Percentiles rank a stretch among this genome's conserved stretches.
These are phyloP conservation scores for Phoxinus phoxinus DNA, from an alignment of 2,113 vertebrate species.

Conservation along the genomic window DNA sequence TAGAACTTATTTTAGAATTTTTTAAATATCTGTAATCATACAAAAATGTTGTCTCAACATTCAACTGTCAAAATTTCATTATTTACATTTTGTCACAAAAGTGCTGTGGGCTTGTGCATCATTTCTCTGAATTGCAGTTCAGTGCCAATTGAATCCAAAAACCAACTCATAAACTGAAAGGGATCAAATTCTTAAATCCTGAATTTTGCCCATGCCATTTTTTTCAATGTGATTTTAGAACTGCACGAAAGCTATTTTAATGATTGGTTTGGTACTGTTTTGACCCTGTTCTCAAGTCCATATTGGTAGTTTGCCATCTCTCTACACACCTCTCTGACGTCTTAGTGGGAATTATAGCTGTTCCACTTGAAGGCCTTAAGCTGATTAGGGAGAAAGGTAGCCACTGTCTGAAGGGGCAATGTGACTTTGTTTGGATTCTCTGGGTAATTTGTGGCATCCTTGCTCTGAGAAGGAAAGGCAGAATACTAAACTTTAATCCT, in stretches of 20 bases:
- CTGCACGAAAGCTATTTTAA: too few species aligned
- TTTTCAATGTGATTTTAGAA: not conserved
- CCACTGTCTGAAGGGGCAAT: conserved; percentile 62
- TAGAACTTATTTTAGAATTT: not conserved
- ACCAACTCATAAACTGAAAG: not conserved
- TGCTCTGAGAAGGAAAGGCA: conserved; percentile 62
- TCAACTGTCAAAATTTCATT: not conserved
- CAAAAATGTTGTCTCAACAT: not conserved
- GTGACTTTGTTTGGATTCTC: conserved; percentile 64
- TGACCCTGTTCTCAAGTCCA: not conserved
- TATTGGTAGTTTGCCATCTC: conserved; percentile 16
- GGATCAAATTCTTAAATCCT: not conserved
- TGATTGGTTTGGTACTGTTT: not conserved
- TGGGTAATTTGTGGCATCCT: conserved; percentile 68
- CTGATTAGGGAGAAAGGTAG: conserved; percentile 67
- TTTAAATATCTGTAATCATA: not conserved
- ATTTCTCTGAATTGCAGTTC: not conserved
- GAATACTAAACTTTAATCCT: conserved; percentile 65
- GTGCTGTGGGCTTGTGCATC: not conserved
- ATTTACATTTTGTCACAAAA: not conserved
- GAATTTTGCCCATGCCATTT: not conserved
- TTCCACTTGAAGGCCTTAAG: conserved; percentile 66
- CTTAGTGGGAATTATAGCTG: conserved; percentile 46
- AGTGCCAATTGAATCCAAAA: not conserved
- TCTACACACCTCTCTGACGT: conserved; percentile 34